Evolutionary conservation across 2,888 invertebrate species (phyloP), one percentile per base, ranked within the genome.

Genomic region (Polyommatus iphigenia): DNA sequence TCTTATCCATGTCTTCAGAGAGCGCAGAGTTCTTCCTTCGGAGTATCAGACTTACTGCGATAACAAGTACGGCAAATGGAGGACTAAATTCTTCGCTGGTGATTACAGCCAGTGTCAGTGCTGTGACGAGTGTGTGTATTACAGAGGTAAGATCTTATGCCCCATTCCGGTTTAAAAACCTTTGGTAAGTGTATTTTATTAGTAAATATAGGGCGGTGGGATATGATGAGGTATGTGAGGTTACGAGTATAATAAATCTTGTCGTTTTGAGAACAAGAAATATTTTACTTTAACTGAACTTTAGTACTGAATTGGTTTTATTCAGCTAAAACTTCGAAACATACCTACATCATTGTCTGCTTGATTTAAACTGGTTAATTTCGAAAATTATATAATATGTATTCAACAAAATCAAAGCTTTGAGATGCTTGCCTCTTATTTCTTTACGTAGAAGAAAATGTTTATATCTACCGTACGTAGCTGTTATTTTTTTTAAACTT

Each of bases 51-150:
- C 83, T 0, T 93, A 93, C 80, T 93, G 93, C 78, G 91, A 92
- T 67, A 81, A 82, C 6, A 92, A 91, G 77, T 93, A 93, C 78
- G 93, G 93, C 6, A 88, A 87, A 72, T 93, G 90, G 89, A 85
- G 88, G 0, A 82, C 90, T 1, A 89, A 91, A 90, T 90, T 93
- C 79, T 80, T 93, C 3, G 90, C 93, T 0, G 89, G 92, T 0
- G 91, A 93, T 80, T 92, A 90, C 80, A 81, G 87, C 0, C 87
- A 89, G 77, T 93, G 93, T 78, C 85, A 91, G 0, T 93, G 93
- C 79, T 93, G 93, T 72, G 93, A 93, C 76, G 93, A 93, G 76
- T 93, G 93, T 71, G 84, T 93, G 32, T 87, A 88, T 59, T 93
- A 89, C 78, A 89, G 93, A 90, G 93, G 93, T 91, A 80, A 36